Base-by-base conservation (phyloP, 2,797 vertebrate genomes). In the Chrosomus eos region DNA sequence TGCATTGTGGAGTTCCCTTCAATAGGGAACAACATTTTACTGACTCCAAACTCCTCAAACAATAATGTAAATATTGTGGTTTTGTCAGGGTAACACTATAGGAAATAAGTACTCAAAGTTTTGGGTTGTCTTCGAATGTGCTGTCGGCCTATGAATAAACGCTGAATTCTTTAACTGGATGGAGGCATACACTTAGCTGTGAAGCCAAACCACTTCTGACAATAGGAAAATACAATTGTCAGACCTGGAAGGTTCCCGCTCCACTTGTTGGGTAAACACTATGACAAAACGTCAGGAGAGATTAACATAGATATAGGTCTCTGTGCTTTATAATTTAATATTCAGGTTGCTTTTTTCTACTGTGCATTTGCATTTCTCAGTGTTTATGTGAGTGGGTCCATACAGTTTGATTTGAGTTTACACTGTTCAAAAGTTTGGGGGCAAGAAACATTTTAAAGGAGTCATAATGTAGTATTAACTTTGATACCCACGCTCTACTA, bases 181-280 rank as follows among this genome's bases (percentile, higher is more conserved):
- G n/a, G 33, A 76, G 33, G 45, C 60, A 66, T 26, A 31, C 48
- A 36, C 28, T 83, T 67, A 53, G 16, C 60, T 40, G 14, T 28
- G 31, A 48, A 68, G 33, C 73, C 45, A 77, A 83, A 77, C 82
- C 26, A 7, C 62, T 55, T 77, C 28, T 76, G 73, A 68, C 73
- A 75, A 67, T 28, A 67, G 48, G 72, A 76, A 75, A 76, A 83
- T 75, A 67, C 45, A 83, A 83, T 83, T 83, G 81, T 83, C 72
- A 76, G 72, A 67, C 72, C 33, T 67, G 48, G 48, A 67, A 55
- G 33, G 10, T 28, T 66, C 60, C 60, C 16, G 43, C 72, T 67
- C 31, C 31, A 33, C 31, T 40, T 76, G n/a, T 83, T 75, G 81
- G 31, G 23, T 64, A 73, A 82, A 75, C 60, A 75, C 71, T 31